Base-by-base conservation (phyloP, 2,888 invertebrate species). In the Augiades crinisus region DNA sequence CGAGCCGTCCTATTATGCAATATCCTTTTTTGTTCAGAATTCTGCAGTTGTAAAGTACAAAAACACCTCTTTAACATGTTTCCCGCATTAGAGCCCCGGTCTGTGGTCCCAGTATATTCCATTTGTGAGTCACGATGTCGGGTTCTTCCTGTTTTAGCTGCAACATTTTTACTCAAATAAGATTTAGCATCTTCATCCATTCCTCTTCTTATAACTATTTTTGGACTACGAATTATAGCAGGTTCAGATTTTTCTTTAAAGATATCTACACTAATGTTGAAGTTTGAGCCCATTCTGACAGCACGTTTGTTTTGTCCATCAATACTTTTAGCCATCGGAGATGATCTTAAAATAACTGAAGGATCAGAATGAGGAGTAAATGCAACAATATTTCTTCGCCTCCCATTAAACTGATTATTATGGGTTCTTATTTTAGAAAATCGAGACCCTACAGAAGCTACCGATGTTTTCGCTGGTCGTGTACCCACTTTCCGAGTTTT, bases 21-120 rank as follows among this genome's bases (percentile, higher is more conserved):
- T 43, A 24, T 31, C 43, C 22, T 44, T 53, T 33, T 50, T 17
- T 44, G 21, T 31, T 17, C 6, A 7, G 5, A 33, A 19, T 60
- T 67, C 17, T 65, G 67, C 27, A 69, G 54, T 58, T 68, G 67
- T 5, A 66, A 54, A 7, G 68, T 67, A 58, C 75, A 76, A 51
- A 75, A 72, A 57, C 74, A 74, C 59, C 68, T 66, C 57, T 67
- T 72, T 27, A 78, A 59, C 13, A 56, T 21, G 44, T 67, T 65
- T 16, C 54, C 57, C 12, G 60, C 54, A 34, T 60, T 53, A 2
- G 65, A 61, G 16, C 58, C 57, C 58, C 62, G 70, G 21, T 46
- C 58, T 54, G 52, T 30, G 50, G 36, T 53, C 50, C 21, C 52
- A 41, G 62, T 62, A 45, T 49, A 36, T 27, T 41, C 8, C 7